A percentile compares a stretch with the other conserved stretches of the same genome.
Evolutionary conservation across 2,888 invertebrate species (phyloP).

Genomic region (Dendrolimus pini): DNA sequence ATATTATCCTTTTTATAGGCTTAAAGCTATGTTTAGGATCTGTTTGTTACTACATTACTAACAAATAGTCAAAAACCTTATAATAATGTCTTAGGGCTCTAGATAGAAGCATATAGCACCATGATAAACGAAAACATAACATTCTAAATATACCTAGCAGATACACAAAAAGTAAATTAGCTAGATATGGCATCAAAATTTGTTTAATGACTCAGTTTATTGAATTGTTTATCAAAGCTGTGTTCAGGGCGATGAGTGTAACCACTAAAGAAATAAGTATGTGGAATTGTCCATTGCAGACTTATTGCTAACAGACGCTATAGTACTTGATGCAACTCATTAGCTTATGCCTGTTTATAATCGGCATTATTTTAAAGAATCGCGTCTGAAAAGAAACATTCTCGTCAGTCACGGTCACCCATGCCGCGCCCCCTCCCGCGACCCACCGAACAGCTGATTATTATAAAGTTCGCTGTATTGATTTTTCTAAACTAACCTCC

Average conservation of each 20-base stretch:
- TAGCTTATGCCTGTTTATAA: conserved; percentile 15
- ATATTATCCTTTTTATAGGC: no score
- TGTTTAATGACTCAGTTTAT: conserved; percentile 30
- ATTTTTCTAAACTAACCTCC: conserved; percentile 69
- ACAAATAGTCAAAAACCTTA: no score
- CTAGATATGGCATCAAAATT: conserved; percentile 22
- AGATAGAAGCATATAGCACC: background rate
- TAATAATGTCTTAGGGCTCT: no score
- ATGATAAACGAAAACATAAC: conserved; percentile 4
- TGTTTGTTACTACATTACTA: no score
- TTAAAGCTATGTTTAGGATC: no score
- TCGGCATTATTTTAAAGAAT: conserved; percentile 29
- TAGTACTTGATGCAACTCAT: conserved; percentile 23
- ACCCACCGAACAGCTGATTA: conserved; percentile 72
- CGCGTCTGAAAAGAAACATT: conserved; percentile 41
- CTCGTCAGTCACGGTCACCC: conserved; percentile 61
- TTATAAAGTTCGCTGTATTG: conserved; percentile 64
- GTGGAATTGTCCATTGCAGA: conserved; percentile 6
- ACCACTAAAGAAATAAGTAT: background rate
- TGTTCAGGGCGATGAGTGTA: background rate
- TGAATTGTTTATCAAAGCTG: conserved; percentile 12
- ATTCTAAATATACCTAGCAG: conserved; percentile 16
- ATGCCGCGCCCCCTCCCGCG: conserved; percentile 51
- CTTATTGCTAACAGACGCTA: conserved; percentile 5
- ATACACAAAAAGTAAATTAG: conserved; percentile 25